Evolutionary conservation across 2,888 invertebrate genomes (phyloP).

Genomic region (Agrochola lychnidis): DNA sequence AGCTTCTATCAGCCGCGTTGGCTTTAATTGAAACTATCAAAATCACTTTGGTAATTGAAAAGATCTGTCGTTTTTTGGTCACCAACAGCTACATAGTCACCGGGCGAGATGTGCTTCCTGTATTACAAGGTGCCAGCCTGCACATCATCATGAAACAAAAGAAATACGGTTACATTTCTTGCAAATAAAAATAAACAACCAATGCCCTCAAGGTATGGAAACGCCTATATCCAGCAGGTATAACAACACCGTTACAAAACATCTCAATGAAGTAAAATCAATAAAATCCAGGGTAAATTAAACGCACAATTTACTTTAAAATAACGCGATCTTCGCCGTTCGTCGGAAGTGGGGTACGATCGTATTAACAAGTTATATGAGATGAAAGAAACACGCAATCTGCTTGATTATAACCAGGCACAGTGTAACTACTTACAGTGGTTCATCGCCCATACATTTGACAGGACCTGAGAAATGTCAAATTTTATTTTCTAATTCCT

Average conservation of each 20-base stretch:
- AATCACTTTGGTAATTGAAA: no score
- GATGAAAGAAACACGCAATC: slow-evolving; percentile 66
- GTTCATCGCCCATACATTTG: background rate
- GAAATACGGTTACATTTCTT: background rate
- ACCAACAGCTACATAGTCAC: background rate
- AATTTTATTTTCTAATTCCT: background rate
- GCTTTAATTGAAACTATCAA: no score
- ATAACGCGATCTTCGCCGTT: slow-evolving; percentile 68
- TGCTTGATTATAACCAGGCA: slow-evolving; percentile 17
- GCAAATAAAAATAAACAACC: background rate
- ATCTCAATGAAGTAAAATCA: slow-evolving; percentile 45
- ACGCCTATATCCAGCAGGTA: slow-evolving; percentile 18
- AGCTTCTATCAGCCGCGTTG: no score
- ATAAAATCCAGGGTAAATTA: slow-evolving; percentile 24
- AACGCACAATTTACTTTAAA: slow-evolving; percentile 54
- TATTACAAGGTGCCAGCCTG: no score
- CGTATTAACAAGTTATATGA: slow-evolving; percentile 76
- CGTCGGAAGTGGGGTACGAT: slow-evolving; percentile 57
- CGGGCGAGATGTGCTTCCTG: no score
- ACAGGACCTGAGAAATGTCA: no score
- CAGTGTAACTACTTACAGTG: background rate
- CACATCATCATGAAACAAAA: background rate
- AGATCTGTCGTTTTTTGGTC: background rate
- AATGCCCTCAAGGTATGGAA: background rate
- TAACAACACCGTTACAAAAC: slow-evolving; percentile 31